Conservation (phyloP, 2,888 invertebrate genomes). For the Glyphotaelius pellucidus region DNA sequence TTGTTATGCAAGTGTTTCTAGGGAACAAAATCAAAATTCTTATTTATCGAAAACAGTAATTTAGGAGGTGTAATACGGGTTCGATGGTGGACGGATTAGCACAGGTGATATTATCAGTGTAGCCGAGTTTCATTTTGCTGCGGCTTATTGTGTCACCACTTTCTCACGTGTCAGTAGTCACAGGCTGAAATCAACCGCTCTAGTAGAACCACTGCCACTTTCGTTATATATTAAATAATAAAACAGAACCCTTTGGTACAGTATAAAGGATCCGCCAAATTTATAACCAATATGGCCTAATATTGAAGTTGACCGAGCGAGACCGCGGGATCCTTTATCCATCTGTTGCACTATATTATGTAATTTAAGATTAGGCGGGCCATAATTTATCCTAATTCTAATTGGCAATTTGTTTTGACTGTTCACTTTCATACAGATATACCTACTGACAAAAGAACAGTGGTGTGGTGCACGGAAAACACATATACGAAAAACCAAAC, state of each 20-base stretch:
- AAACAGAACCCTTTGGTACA: not conserved
- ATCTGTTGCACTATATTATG: not conserved
- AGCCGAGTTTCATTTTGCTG: not conserved
- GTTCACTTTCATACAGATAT: not conserved
- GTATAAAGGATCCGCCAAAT: slow-evolving; percentile 7
- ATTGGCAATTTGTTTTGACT: not conserved
- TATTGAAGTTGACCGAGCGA: not conserved
- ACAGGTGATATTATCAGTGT: not conserved
- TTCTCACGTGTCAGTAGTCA: not conserved
- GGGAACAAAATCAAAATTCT: too few species aligned
- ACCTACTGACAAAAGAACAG: too few species aligned
- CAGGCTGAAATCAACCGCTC: not conserved
- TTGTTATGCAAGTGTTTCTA: too few species aligned
- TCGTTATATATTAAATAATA: not conserved
- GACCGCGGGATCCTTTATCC: not conserved
- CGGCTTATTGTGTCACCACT: not conserved
- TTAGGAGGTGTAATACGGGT: not conserved
- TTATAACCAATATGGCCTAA: not conserved
- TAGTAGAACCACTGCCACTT: not conserved
- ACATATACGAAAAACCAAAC: too few species aligned
- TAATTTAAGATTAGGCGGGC: not conserved
- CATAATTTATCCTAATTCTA: not conserved
- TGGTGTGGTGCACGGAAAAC: too few species aligned
- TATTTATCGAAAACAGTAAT: not conserved
- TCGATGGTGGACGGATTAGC: not conserved